phyloP scores from a whole-genome alignment of 2,888 invertebrate species.

The Sphaerophoria taeniata region DNA sequence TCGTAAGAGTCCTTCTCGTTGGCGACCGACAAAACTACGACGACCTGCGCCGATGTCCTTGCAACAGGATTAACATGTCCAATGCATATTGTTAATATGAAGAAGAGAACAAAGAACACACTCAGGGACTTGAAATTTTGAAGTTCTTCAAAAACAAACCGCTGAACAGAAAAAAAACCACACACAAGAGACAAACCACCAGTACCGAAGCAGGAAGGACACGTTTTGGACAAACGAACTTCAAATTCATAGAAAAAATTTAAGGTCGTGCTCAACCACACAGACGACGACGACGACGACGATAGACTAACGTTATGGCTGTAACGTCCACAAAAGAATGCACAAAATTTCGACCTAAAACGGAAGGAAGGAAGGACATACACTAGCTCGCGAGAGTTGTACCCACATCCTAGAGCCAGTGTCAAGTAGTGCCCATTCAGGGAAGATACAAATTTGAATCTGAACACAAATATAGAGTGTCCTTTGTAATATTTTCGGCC shows the following conservation, averaged over 20 bases:
- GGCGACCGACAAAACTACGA: background rate
- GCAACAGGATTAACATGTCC: conserved; percentile 68
- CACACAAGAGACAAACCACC: background rate
- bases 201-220: conserved; percentile 21
- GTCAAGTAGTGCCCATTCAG: background rate
- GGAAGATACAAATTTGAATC: conserved; percentile 41
- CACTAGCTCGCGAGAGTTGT: background rate
- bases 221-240: conserved; percentile 39
- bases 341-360: background rate
- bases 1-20: conserved; percentile 12
- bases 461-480: conserved; percentile 58
- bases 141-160: background rate
- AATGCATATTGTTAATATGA: conserved; percentile 67
- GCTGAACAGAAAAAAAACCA: conserved; percentile 6
- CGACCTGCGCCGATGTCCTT: conserved; percentile 41
- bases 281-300: background rate
- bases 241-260: conserved; percentile 42
- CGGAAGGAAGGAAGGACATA: conserved; percentile 41
- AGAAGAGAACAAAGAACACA: conserved; percentile 65
- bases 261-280: background rate
- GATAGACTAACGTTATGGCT: conserved; percentile 9
- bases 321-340: conserved; percentile 26
- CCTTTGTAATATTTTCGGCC: conserved; percentile 57
- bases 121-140: conserved; percentile 33
- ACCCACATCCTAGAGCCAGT: conserved; percentile 14